A percentile compares a stretch with the other conserved stretches of the same genome.
These are phyloP conservation scores for Deroplatys truncata DNA, from an alignment of 2,888 invertebrate genomes.

Conservation along the genomic window DNA sequence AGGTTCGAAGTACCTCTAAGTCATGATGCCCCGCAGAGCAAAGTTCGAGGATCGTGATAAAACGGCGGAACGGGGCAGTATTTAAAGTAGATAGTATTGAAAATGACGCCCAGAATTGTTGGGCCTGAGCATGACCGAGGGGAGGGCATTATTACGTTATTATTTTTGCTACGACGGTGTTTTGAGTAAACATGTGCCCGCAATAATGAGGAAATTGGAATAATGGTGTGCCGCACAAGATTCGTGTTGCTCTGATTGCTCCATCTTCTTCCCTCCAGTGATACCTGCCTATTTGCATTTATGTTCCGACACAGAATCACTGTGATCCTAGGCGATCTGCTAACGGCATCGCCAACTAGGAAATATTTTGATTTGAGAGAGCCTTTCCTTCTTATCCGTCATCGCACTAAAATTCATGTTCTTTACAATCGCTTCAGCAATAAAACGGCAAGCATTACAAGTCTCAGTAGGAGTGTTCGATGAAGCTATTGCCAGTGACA, in stretches of 20 bases:
- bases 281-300: not conserved
- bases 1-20: not conserved
- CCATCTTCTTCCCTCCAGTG: not conserved
- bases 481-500: not conserved
- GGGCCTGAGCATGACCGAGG: not conserved
- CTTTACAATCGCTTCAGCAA: not conserved
- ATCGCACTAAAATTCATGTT: not conserved
- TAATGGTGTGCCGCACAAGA: not conserved
- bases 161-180: not conserved
- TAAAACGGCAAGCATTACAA: not conserved
- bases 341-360: not conserved
- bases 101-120: constrained; percentile 15
- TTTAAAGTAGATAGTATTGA: constrained; percentile 13
- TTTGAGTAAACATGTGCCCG: not conserved
- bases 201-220: not conserved
- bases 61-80: not conserved
- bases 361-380: not conserved
- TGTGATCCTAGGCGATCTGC: not conserved
- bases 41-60: not conserved
- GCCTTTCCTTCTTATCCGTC: not conserved
- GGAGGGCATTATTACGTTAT: not conserved
- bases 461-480: not conserved
- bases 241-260: not conserved
- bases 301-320: not conserved
- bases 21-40: constrained; percentile 1